phyloP scores from a whole-genome alignment of 2,797 vertebrate genomes.

The Gallinago stenura region DNA sequence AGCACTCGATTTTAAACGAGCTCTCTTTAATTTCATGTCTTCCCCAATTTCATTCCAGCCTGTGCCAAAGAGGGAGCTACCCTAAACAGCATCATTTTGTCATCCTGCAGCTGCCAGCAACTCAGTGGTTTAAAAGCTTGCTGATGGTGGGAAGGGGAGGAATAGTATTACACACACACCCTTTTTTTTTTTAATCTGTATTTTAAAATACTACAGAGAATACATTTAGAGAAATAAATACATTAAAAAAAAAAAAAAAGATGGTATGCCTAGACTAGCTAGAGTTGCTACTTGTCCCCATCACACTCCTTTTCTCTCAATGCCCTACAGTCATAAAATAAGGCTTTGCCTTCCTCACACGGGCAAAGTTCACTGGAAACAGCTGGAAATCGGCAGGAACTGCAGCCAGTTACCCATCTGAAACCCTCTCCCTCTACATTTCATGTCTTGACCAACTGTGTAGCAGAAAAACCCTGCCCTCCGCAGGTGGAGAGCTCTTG shows the following conservation, averaged over 20 bases:
- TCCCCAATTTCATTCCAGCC: constrained; percentile 10
- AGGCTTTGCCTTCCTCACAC: not conserved
- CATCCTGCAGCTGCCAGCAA: not conserved
- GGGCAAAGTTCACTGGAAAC: not conserved
- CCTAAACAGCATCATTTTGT: constrained; percentile 8
- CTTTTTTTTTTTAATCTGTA: not conserved
- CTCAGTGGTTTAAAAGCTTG: not conserved
- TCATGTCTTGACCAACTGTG: not conserved
- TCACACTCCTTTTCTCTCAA: not conserved
- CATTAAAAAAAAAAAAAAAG: too few species aligned
- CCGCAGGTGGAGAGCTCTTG: not conserved
- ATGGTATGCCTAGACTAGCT: not conserved
- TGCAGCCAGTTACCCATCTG: not conserved
- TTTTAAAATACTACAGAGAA: not conserved
- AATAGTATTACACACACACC: rapidly evolving
- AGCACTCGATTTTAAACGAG: not conserved
- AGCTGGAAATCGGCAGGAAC: not conserved
- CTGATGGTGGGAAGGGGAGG: not conserved
- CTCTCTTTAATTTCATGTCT: constrained; percentile 31
- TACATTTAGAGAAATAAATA: not conserved
- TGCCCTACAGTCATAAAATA: not conserved
- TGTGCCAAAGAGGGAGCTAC: constrained; percentile 31
- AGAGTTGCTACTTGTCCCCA: not conserved
- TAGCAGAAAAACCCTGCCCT: not conserved
- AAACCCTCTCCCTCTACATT: not conserved